Conservation (phyloP, 2,888 invertebrate species). For the Amblyjoppa proteus region DNA sequence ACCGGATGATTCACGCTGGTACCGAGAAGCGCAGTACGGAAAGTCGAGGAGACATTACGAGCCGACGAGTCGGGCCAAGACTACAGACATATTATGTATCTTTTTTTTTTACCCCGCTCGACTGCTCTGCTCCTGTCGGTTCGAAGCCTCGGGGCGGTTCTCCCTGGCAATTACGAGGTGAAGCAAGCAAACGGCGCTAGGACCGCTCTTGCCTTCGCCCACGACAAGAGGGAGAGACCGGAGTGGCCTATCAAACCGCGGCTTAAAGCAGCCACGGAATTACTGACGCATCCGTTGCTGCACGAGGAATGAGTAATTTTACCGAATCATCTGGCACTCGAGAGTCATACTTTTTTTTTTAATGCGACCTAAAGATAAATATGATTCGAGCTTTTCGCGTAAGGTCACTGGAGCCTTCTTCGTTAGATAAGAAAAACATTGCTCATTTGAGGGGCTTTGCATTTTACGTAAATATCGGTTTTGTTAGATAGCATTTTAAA, state of each 20-base stretch:
- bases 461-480: background rate
- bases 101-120: slow-evolving; percentile 1
- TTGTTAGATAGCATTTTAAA: background rate
- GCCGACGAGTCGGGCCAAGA: slow-evolving; percentile 17
- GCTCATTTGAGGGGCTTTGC: background rate
- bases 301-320: slow-evolving; percentile 35
- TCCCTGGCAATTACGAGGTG: slow-evolving; percentile 41
- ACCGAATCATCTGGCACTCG: slow-evolving; percentile 11
- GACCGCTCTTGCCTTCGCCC: background rate
- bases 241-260: slow-evolving; percentile 37
- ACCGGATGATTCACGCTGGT: slow-evolving; percentile 21
- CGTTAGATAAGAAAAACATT: background rate
- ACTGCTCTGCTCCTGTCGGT: slow-evolving; percentile 12
- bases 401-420: background rate
- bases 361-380: background rate
- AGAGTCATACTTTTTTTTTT: background rate
- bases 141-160: slow-evolving; percentile 28
- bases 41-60: slow-evolving; percentile 29
- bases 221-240: background rate
- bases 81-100: slow-evolving; percentile 7
- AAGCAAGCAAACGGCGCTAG: slow-evolving; percentile 46
- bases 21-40: background rate
- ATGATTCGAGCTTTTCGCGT: background rate
- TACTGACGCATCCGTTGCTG: slow-evolving; percentile 18
- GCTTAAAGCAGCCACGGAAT: slow-evolving; percentile 35